These are phyloP conservation scores for Etheostoma spectabile DNA, from an alignment of 2,113 vertebrate genomes.

Conservation along the genomic window DNA sequence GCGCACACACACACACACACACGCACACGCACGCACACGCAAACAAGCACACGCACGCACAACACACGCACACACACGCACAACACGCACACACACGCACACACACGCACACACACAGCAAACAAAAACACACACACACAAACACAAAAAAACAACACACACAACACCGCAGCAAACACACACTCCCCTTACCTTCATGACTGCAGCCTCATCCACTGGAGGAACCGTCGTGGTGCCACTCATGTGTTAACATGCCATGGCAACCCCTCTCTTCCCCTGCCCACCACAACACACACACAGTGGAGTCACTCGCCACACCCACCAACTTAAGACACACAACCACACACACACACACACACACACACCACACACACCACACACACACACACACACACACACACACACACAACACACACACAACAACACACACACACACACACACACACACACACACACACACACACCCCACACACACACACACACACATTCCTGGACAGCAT, in stretches of 20 bases:
- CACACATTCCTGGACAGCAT: constrained; percentile 72
- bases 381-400: constrained; percentile 52
- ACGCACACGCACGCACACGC: constrained; percentile 27
- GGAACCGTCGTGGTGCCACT: constrained; percentile 84
- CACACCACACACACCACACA: constrained; percentile 61
- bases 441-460: no score
- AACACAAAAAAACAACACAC: no score
- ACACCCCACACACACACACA: constrained; percentile 65
- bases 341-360: constrained; percentile 67
- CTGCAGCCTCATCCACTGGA: constrained; percentile 82
- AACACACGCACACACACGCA: constrained; percentile 17
- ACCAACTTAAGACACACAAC: constrained; percentile 67
- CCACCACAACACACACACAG: constrained; percentile 77
- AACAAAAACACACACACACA: constrained; percentile 23
- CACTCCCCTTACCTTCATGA: constrained; percentile 72
- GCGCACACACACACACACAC: constrained; percentile 27
- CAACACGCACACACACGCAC: constrained; percentile 24
- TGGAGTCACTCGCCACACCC: constrained; percentile 74
- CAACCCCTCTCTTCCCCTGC: constrained; percentile 85
- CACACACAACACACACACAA: constrained; percentile 72
- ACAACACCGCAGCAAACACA: constrained; percentile 37
- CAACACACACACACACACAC: constrained; percentile 75
- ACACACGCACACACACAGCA: constrained; percentile 45
- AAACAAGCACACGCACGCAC: constrained; percentile 38
- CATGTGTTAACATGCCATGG: constrained; percentile 88